phyloP scores from a whole-genome alignment of 2,888 invertebrate species.

The Drosophila barbarae region DNA sequence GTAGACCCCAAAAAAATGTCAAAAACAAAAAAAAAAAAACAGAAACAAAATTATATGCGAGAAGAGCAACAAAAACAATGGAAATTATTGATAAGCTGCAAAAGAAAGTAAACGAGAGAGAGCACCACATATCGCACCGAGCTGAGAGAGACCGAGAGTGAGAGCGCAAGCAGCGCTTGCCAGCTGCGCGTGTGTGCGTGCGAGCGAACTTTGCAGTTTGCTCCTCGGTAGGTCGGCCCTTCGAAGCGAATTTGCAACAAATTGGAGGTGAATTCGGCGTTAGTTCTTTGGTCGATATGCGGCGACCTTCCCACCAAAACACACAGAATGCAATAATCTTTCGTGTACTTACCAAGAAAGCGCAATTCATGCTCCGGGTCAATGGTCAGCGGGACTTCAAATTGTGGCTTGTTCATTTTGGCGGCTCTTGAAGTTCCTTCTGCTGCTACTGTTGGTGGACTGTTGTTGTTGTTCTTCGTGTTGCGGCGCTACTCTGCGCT shows the following conservation, averaged over 20 bases:
- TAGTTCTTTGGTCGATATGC: slow-evolving; percentile 25
- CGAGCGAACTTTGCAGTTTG: slow-evolving; percentile 70
- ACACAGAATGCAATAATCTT: slow-evolving; percentile 12
- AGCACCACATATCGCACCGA: slow-evolving; percentile 8
- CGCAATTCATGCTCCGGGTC: slow-evolving; percentile 93
- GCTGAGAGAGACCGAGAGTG: slow-evolving; percentile 14
- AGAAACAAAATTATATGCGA: slow-evolving; percentile 23
- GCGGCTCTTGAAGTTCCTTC: slow-evolving; percentile 21
- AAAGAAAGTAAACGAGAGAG: slow-evolving; percentile 21
- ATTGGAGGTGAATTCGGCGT: slow-evolving; percentile 32
- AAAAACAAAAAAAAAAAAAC: slow-evolving; percentile 15
- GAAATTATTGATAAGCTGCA: slow-evolving; percentile 64
- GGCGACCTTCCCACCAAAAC: slow-evolving; percentile 11
- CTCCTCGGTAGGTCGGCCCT: slow-evolving; percentile 17
- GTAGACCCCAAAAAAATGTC: slow-evolving; percentile 21
- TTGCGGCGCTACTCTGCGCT: slow-evolving; percentile 6
- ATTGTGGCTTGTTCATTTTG: slow-evolving; percentile 82
- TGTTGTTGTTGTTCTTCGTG: slow-evolving; percentile 23
- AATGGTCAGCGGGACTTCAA: slow-evolving; percentile 87
- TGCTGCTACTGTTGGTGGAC: neutral
- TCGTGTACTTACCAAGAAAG: slow-evolving; percentile 88
- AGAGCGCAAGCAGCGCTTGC: slow-evolving; percentile 26
- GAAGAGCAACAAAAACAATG: slow-evolving; percentile 36
- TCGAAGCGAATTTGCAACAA: slow-evolving; percentile 26
- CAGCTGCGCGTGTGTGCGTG: slow-evolving; percentile 39